phyloP scores from a whole-genome alignment of 2,113 vertebrate genomes.

The Terrapene triunguis region DNA sequence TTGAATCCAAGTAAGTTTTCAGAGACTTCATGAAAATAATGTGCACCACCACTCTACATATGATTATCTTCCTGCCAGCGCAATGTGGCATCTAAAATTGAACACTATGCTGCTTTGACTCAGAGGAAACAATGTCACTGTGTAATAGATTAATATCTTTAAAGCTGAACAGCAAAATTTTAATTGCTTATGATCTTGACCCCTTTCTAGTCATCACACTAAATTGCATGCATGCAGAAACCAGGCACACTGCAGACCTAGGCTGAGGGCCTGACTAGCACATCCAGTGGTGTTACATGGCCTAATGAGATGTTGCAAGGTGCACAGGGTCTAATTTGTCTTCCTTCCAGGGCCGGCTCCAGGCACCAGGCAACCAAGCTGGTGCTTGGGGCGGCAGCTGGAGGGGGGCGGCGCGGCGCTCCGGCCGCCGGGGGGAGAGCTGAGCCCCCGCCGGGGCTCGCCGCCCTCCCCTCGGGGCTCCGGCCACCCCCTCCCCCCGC shows the following conservation, averaged over 20 bases:
- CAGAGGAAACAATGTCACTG: constrained; percentile 31
- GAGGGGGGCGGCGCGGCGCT: too few species aligned
- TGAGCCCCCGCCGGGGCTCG: too few species aligned
- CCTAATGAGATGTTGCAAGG: not conserved
- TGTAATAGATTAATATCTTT: constrained; percentile 16
- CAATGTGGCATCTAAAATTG: constrained; percentile 6
- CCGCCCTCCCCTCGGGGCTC: too few species aligned
- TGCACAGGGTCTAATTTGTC: not conserved
- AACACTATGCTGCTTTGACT: constrained; percentile 36
- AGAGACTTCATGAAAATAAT: constrained; percentile 34
- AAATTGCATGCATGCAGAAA: constrained; percentile 34
- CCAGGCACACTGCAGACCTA: constrained; percentile 15
- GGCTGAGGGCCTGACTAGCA: constrained; percentile 1
- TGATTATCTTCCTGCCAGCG: not conserved
- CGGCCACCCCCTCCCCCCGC: not conserved
- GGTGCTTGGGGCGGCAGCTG: too few species aligned
- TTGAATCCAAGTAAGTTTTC: constrained; percentile 41
- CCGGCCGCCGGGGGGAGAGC: too few species aligned
- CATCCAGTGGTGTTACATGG: constrained; percentile 17
- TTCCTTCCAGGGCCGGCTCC: too few species aligned
- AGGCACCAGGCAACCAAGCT: too few species aligned
- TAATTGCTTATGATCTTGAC: not conserved
- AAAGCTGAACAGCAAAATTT: constrained; percentile 4
- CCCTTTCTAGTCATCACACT: not conserved
- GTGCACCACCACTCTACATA: not conserved